Percentiles rank a stretch among this genome's conserved stretches.
These are phyloP conservation scores for Istiophorus platypterus DNA, from an alignment of 2,113 vertebrate genomes.

Conservation along the genomic window DNA sequence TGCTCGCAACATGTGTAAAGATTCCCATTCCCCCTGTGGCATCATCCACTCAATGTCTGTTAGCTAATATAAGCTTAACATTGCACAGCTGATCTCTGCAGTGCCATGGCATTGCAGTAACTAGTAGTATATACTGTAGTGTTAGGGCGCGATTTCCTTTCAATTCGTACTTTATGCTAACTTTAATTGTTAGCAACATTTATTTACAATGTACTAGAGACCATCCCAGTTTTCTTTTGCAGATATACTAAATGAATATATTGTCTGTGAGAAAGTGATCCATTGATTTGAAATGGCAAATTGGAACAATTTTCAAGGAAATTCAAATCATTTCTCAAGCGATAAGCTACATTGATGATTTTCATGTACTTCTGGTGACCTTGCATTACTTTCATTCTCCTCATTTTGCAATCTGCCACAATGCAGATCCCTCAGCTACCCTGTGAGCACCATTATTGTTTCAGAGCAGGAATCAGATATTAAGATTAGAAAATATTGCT, in stretches of 20 bases:
- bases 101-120: slow-evolving; percentile 60
- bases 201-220: slow-evolving; percentile 23
- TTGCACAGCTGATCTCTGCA: slow-evolving; percentile 56
- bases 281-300: slow-evolving; percentile 46
- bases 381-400: slow-evolving; percentile 36
- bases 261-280: slow-evolving; percentile 38
- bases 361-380: slow-evolving; percentile 2
- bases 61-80: slow-evolving; percentile 67
- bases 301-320: slow-evolving; percentile 27
- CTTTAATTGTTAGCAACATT: slow-evolving; percentile 48
- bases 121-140: slow-evolving; percentile 45
- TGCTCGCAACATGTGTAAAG: slow-evolving; percentile 57
- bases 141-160: slow-evolving; percentile 42
- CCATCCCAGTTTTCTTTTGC: slow-evolving; percentile 37
- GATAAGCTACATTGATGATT: slow-evolving; percentile 19
- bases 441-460: not conserved
- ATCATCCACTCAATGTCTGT: slow-evolving; percentile 66
- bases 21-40: slow-evolving; percentile 51
- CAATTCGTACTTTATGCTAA: slow-evolving; percentile 29
- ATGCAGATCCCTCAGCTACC: not conserved
- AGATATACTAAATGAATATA: slow-evolving; percentile 20
- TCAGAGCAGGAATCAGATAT: slow-evolving; percentile 21
- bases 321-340: not conserved
- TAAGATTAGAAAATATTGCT: slow-evolving; percentile 3
- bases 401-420: slow-evolving; percentile 15